phyloP scores from a whole-genome alignment of 1,140 invertebrate species.

The Drosophila tropicalis region DNA sequence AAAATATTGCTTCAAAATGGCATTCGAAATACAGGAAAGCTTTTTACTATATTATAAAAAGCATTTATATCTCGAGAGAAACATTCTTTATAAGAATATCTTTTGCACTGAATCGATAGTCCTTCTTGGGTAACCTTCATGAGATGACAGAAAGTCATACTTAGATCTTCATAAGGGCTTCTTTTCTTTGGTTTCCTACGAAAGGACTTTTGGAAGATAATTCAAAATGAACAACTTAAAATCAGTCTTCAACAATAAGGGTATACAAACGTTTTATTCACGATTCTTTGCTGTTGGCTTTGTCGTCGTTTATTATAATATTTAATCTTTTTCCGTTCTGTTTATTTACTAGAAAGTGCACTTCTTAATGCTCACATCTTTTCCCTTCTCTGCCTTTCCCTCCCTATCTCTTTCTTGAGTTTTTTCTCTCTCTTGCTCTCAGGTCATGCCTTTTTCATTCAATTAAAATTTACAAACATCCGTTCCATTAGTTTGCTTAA shows the following conservation, averaged over 20 bases:
- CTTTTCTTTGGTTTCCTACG: no score
- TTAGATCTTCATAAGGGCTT: no score
- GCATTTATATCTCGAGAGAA: no score
- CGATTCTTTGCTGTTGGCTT: background rate
- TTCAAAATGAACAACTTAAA: no score
- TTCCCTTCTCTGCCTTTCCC: background rate
- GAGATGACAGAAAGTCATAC: no score
- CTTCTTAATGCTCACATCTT: background rate
- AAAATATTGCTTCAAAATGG: no score
- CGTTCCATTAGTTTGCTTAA: slow-evolving; percentile 8
- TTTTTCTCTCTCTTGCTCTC: background rate
- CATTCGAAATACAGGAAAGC: no score
- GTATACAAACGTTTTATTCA: background rate
- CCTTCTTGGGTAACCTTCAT: no score
- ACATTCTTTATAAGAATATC: no score
- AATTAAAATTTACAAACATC: slow-evolving; percentile 15
- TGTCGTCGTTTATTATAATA: slow-evolving; percentile 6
- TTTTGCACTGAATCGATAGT: no score
- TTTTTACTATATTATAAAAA: no score
- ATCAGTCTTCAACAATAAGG: background rate
- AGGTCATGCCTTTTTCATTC: slow-evolving; percentile 4
- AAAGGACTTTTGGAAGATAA: no score
- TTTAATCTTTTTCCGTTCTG: slow-evolving; percentile 5
- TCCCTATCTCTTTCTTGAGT: background rate
- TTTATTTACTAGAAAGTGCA: slow-evolving; percentile 6